These are phyloP conservation scores for Epinephelus coioides DNA, from an alignment of 2,797 vertebrate genomes.

Conservation along the genomic window DNA sequence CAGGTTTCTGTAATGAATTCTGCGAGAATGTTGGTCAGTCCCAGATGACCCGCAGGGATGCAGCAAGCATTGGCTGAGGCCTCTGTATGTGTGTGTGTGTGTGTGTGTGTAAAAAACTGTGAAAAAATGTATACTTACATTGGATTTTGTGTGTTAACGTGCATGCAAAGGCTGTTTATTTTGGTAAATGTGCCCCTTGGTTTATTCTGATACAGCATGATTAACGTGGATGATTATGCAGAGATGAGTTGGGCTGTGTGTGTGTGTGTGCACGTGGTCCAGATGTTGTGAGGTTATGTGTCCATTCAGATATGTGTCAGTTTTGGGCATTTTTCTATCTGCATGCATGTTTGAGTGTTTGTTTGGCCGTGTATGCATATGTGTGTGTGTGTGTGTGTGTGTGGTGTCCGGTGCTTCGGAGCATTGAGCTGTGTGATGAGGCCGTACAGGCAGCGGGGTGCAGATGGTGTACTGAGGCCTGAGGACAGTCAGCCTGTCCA, in stretches of 20 bases:
- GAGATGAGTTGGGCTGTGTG: neutral
- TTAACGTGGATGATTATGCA: constrained; percentile 3
- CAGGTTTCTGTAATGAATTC: constrained; percentile 80
- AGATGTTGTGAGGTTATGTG: constrained; percentile 21
- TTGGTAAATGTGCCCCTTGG: neutral
- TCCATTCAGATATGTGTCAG: constrained; percentile 36
- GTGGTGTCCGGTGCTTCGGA: constrained; percentile 45
- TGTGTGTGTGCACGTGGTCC: neutral
- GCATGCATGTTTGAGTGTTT: neutral
- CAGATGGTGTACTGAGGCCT: constrained; percentile 79
- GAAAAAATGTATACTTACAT: neutral
- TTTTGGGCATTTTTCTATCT: constrained; percentile 18
- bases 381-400: constrained; percentile 47
- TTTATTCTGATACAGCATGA: neutral
- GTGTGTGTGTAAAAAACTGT: neutral
- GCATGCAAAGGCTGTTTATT: neutral
- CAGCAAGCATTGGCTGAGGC: neutral
- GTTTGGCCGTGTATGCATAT: constrained; percentile 30
- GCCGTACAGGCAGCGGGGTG: constrained; percentile 61
- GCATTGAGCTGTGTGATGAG: constrained; percentile 74
- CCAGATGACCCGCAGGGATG: constrained; percentile 61
- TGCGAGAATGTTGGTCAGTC: constrained; percentile 55
- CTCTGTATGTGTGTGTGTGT: neutral
- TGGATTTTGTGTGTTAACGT: neutral
- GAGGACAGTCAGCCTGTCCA: constrained; percentile 74